Conservation (phyloP, 2,888 invertebrate genomes). For the Dryomyza anilis region DNA sequence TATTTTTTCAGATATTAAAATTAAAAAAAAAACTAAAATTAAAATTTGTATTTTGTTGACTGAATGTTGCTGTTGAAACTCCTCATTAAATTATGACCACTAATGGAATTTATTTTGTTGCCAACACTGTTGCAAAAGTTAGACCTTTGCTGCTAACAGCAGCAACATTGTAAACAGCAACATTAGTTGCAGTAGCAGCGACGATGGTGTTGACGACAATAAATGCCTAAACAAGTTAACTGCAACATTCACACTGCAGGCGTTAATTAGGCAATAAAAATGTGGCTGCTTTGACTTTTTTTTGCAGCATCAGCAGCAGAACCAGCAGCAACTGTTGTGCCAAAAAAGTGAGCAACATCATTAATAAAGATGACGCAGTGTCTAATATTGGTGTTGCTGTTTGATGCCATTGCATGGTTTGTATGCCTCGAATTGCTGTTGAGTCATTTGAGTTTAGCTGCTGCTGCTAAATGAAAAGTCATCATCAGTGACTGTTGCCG, state of each 20-base stretch:
- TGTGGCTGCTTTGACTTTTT: background rate
- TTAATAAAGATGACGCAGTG: background rate
- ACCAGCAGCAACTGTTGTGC: too few relatives aligned
- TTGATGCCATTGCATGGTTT: background rate
- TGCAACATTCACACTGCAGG: background rate
- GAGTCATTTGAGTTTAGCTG: too few relatives aligned
- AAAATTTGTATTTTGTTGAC: background rate
- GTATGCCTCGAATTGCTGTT: background rate
- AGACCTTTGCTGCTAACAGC: too few relatives aligned
- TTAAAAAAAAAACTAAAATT: too few relatives aligned
- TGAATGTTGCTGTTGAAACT: background rate
- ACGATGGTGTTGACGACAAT: background rate
- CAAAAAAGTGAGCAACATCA: background rate
- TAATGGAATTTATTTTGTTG: too few relatives aligned
- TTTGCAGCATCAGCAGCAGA: background rate
- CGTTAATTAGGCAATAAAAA: constrained; percentile 4
- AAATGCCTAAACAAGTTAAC: background rate
- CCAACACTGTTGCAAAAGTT: constrained; percentile 2
- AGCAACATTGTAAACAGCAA: background rate
- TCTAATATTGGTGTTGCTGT: constrained; percentile 13
- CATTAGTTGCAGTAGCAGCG: background rate
- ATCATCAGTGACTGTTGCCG: background rate
- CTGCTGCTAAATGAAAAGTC: background rate
- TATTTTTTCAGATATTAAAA: too few relatives aligned
- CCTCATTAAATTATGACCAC: background rate